Conservation (phyloP, 2,888 invertebrate species). For the Cataglyphis albicans region DNA sequence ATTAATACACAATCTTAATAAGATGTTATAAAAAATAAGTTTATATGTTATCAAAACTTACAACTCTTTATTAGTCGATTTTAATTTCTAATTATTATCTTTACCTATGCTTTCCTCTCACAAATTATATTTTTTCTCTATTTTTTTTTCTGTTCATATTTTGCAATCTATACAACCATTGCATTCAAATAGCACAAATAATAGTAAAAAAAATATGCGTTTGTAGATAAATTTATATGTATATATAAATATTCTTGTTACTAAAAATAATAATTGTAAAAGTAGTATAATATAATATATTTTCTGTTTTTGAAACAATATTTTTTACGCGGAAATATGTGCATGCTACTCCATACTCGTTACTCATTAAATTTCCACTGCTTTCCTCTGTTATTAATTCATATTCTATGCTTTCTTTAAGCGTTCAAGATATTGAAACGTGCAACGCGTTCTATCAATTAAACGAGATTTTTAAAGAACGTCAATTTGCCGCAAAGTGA, state of each 20-base stretch:
- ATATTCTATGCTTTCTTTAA: slow-evolving; percentile 5
- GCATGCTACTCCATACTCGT: background rate
- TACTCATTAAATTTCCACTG: slow-evolving; percentile 31
- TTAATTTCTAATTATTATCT: background rate
- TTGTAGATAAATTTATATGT: background rate
- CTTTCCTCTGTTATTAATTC: background rate
- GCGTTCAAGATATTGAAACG: background rate
- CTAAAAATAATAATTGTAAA: background rate
- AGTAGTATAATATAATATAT: background rate
- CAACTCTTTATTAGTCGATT: background rate
- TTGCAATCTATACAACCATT: background rate
- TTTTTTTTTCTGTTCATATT: background rate
- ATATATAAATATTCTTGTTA: background rate
- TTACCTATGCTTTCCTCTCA: background rate
- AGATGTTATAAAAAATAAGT: background rate
- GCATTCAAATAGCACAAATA: background rate
- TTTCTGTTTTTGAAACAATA: background rate
- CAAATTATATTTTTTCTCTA: background rate
- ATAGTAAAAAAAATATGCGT: background rate
- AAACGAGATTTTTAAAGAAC: slow-evolving; percentile 11
- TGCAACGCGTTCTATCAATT: slow-evolving; percentile 23
- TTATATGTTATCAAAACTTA: background rate
- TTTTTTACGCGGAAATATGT: background rate
- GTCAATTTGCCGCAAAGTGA: slow-evolving; percentile 32
- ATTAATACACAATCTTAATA: background rate